Conservation (phyloP, 2,113 vertebrate genomes). For the Micronycteris hirsuta region DNA sequence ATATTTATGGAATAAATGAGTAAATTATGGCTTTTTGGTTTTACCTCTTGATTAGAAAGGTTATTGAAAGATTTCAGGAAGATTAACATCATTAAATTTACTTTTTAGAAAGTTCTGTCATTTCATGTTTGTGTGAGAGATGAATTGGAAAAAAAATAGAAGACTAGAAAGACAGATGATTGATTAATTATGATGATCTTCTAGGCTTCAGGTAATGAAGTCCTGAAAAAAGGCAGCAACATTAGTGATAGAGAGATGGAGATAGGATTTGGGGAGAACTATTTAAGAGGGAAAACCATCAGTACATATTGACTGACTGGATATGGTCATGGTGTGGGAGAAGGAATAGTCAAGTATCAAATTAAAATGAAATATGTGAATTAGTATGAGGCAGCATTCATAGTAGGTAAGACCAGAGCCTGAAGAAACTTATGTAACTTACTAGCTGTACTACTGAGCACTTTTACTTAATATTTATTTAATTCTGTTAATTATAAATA, state of each 20-base stretch:
- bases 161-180: background rate
- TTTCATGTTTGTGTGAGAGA: background rate
- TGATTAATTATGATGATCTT: background rate
- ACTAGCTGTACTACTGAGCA: background rate
- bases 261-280: background rate
- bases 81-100: background rate
- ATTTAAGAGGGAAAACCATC: background rate
- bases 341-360: constrained; percentile 8
- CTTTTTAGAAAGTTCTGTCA: background rate
- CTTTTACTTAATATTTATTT: background rate
- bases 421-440: background rate
- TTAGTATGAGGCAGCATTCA: background rate
- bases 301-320: background rate
- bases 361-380: background rate
- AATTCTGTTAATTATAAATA: constrained; percentile 23
- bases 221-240: background rate
- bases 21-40: background rate
- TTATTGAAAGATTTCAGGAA: background rate
- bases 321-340: background rate
- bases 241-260: background rate
- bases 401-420: background rate
- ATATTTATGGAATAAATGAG: background rate
- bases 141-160: background rate
- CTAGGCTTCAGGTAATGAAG: background rate
- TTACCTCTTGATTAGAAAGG: background rate